Base-by-base conservation (phyloP, 2,797 vertebrate genomes). In the Lophius americanus region DNA sequence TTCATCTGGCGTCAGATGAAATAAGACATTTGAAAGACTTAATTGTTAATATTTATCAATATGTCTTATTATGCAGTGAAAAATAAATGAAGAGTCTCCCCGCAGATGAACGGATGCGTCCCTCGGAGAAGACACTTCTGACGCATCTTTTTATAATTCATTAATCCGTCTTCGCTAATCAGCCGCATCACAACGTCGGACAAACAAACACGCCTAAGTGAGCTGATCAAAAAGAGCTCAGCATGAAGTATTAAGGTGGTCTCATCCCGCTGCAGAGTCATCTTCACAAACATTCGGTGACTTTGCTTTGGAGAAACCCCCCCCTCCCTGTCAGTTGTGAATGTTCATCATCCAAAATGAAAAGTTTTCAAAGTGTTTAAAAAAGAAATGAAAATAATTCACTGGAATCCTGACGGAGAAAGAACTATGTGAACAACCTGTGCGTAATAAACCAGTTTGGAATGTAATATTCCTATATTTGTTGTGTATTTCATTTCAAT, bases 41-140 rank as follows among this genome's bases (percentile, higher is more conserved):
- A 89, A 92, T 92, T 91, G 87, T 91, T 91, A 92, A 93, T 92
- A 93, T 92, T 92, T 79, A 92, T 92, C 86, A 78, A 86, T 87
- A 79, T 58, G 70, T 91, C 72, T 88, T 91, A 92, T 91, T 92
- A 89, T 88, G 63, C 81, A 70, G 75, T 90, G 69, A 92, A 93
- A 92, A 85, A 92, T 91, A 82, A n/a, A 92, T 89, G 48, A 75
- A 1, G 11, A 47, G 51, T 42, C 76, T 66, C 65, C 76, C 64
- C 44, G 44, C 70, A 82, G 81, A 85, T 64, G 75, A 82, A 57
- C 51, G 52, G 57, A 76, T 6, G 41, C 13, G 50, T 83, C 79
- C 88, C 83, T 75, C 41, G 23, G 86, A 84, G 85, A 69, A 73
- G 81, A 76, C 73, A 71, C 84, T 83, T 89, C 83, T 79, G 68